These are phyloP conservation scores for Sander lucioperca DNA, from an alignment of 2,113 vertebrate species.

Conservation along the genomic window DNA sequence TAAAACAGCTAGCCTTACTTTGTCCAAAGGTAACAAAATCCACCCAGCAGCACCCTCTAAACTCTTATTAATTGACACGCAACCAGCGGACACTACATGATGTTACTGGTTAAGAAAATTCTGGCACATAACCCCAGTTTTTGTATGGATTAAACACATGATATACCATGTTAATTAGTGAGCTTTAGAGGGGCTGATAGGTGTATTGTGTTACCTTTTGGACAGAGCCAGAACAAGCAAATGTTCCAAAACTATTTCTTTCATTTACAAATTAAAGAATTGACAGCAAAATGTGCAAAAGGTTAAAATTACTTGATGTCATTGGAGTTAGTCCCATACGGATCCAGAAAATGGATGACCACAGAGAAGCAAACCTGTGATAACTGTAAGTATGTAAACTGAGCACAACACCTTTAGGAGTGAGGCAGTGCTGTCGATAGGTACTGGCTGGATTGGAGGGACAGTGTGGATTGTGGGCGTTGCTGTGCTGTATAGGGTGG, in stretches of 20 bases:
- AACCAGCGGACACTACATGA: too few relatives aligned
- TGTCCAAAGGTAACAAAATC: background rate
- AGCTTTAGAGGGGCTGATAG: too few relatives aligned
- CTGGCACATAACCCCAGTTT: too few relatives aligned
- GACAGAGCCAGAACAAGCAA: too few relatives aligned
- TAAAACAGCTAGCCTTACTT: background rate
- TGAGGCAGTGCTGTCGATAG: slow-evolving; percentile 63
- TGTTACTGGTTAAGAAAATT: too few relatives aligned
- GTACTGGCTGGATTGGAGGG: slow-evolving; percentile 45
- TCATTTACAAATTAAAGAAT: background rate
- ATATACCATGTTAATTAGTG: too few relatives aligned
- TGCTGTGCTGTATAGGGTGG: slow-evolving; percentile 82
- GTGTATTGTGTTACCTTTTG: too few relatives aligned
- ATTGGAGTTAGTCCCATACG: background rate
- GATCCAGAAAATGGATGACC: background rate
- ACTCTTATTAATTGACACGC: too few relatives aligned
- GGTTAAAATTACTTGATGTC: background rate
- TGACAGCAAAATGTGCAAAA: background rate
- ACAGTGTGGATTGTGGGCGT: slow-evolving; percentile 74
- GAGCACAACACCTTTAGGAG: slow-evolving; percentile 82
- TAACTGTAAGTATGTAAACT: background rate
- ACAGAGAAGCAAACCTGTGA: background rate
- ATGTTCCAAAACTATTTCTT: background rate
- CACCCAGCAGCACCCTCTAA: too few relatives aligned
- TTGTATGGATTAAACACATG: too few relatives aligned